A percentile compares a stretch with the other conserved stretches of the same genome.
phyloP scores from a whole-genome alignment of 2,888 invertebrate species.

The Luperina testacea region DNA sequence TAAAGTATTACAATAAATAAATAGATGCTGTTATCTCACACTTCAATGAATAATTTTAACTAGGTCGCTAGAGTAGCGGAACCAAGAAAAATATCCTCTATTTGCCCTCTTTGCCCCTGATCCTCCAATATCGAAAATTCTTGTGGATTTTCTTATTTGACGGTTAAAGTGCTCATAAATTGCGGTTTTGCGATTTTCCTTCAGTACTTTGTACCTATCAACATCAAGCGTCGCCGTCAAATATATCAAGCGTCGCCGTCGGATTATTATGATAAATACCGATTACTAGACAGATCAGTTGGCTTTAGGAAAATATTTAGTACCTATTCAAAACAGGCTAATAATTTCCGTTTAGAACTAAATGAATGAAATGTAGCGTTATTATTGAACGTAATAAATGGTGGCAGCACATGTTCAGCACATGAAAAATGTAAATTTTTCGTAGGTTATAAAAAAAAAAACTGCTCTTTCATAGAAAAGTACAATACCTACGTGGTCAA shows the following conservation, averaged over 20 bases:
- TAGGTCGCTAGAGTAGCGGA: slow-evolving; percentile 29
- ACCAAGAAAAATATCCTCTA: slow-evolving; percentile 51
- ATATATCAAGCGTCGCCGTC: neutral
- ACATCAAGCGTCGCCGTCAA: slow-evolving; percentile 3
- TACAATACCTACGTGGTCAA: no score
- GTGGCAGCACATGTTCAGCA: neutral
- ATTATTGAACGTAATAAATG: neutral
- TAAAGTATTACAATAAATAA: slow-evolving; percentile 17
- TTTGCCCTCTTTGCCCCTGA: slow-evolving; percentile 50
- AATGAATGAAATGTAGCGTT: slow-evolving; percentile 6
- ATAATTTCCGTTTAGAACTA: neutral
- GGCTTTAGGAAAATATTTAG: neutral
- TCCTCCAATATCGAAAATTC: slow-evolving; percentile 63
- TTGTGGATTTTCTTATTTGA: slow-evolving; percentile 61
- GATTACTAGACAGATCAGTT: slow-evolving; percentile 4
- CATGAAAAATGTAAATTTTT: neutral
- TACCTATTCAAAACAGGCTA: neutral
- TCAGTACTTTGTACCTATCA: slow-evolving; percentile 43
- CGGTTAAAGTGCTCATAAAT: slow-evolving; percentile 61
- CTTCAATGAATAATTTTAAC: slow-evolving; percentile 58
- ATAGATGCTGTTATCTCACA: slow-evolving; percentile 35
- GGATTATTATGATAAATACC: slow-evolving; percentile 15
- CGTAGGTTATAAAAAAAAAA: neutral
- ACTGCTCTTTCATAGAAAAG: no score
- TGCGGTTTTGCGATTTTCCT: slow-evolving; percentile 45